Evolutionary conservation across 64 coral and sea anemone genomes (phyloP), one percentile per base, ranked within the genome.

Genomic region (Trachythela sp.): DNA sequence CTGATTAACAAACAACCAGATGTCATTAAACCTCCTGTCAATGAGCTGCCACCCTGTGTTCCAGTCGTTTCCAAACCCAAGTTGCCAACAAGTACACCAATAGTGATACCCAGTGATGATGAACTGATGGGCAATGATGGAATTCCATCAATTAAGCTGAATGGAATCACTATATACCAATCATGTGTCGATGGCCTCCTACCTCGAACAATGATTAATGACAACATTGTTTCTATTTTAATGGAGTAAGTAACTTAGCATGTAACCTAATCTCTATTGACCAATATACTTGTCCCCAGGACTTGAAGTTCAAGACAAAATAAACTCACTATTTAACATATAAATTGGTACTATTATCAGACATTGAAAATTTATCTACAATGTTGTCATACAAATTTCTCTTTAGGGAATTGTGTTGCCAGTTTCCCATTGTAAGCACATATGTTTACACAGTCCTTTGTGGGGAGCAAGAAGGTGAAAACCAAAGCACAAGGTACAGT

Each of bases 171-270:
- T 38, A 77, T 77, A 2, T 77, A 77, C 17, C 7, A 77, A 17
- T 1, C 11, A 9, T 77, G 71, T 77, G 29, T 77, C 4, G 31
- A 77, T 77, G 71, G 71, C 9, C 71, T 77, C 1, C 4, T 6
- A 32, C 71, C 71, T 4, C 4, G 7, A 4, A 2, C 4, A 32
- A 35, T 77, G 71, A 13, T 77, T 13, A 77, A 77, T 26, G 36
- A 77, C 17, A 77, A 77, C 36, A 59, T 59, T 35, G 71, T 35
- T 77, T 13, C 7, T 22, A 32, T 32, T 36, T 17, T 77, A 35
- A 4, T 77, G 8, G 71, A 77, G 71, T 77, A 77, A 77, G 71
- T 77, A 35, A 32, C n/a, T n/a, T n/a, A n/a, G n/a, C n/a, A n/a
- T n/a, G n/a, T n/a, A n/a, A n/a, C n/a, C n/a, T n/a, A n/a, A n/a